Conservation (phyloP, 2,113 vertebrate genomes). For the Tachycineta bicolor region DNA sequence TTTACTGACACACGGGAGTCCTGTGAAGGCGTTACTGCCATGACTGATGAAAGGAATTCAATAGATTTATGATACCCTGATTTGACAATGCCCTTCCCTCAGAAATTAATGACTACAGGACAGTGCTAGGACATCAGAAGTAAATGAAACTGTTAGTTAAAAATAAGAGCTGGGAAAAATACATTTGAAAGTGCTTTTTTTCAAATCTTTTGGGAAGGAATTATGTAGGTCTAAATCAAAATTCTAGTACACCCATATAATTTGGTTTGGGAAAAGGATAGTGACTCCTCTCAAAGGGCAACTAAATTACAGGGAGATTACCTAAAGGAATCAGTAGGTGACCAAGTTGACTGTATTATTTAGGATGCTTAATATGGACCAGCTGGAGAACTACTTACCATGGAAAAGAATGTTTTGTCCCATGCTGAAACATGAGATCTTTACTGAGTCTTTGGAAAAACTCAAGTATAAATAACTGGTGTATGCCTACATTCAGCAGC, state of each 20-base stretch:
- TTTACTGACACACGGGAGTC: neutral
- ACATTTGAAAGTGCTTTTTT: neutral
- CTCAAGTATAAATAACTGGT: neutral
- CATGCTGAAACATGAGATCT: neutral
- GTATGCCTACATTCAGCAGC: neutral
- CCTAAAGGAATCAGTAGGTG: neutral
- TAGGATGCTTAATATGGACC: neutral
- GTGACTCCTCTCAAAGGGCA: neutral
- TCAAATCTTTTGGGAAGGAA: neutral
- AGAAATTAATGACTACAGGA: neutral
- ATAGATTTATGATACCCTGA: constrained; percentile 12
- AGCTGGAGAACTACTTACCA: neutral
- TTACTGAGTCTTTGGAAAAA: neutral
- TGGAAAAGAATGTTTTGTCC: neutral
- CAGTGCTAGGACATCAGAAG: neutral
- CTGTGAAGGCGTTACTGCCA: constrained; percentile 28
- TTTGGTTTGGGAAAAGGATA: neutral
- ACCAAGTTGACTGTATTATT: neutral
- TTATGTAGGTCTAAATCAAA: neutral
- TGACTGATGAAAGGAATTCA: neutral
- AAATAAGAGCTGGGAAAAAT: neutral
- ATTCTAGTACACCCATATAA: neutral
- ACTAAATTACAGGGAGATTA: neutral
- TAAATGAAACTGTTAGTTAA: neutral
- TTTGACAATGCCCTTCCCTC: neutral